Percentiles rank a stretch among this genome's conserved stretches.
phyloP scores from a whole-genome alignment of 2,113 vertebrate genomes.

The Eretmochelys imbricata region DNA sequence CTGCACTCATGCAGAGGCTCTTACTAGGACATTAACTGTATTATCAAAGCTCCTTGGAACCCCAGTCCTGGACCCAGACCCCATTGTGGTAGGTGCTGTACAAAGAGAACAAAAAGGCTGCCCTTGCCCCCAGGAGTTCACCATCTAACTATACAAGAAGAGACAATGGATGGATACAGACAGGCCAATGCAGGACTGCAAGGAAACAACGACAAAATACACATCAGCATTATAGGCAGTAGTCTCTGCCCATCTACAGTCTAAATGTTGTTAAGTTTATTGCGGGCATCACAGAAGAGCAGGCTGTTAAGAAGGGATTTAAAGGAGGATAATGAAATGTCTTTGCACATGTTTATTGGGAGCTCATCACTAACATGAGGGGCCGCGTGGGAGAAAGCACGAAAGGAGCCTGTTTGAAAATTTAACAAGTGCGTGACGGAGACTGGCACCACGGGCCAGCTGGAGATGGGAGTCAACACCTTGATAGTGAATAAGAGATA shows the following conservation, averaged over 20 bases:
- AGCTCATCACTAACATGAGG: not conserved
- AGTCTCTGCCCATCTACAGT: not conserved
- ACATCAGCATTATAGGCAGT: slow-evolving; percentile 4
- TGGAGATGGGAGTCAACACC: not conserved
- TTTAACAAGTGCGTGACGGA: not conserved
- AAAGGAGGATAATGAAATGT: not conserved
- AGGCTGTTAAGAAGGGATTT: not conserved
- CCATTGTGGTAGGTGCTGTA: not conserved
- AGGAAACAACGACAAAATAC: not conserved
- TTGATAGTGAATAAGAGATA: not conserved
- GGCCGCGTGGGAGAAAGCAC: not conserved
- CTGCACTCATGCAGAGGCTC: not conserved
- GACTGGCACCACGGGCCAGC: not conserved
- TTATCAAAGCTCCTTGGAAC: slow-evolving; percentile 17
- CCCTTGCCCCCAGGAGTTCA: not conserved
- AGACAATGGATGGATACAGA: not conserved
- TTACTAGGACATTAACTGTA: not conserved
- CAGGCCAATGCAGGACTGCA: not conserved
- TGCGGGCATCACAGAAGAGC: slow-evolving; percentile 15
- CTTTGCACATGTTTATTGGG: not conserved
- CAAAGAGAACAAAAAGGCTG: not conserved
- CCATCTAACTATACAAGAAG: not conserved
- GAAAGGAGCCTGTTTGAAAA: not conserved
- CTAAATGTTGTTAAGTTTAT: not conserved
- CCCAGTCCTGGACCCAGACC: not conserved